These are phyloP conservation scores for Lysandra bellargus DNA, from an alignment of 2,888 invertebrate species.

Conservation along the genomic window DNA sequence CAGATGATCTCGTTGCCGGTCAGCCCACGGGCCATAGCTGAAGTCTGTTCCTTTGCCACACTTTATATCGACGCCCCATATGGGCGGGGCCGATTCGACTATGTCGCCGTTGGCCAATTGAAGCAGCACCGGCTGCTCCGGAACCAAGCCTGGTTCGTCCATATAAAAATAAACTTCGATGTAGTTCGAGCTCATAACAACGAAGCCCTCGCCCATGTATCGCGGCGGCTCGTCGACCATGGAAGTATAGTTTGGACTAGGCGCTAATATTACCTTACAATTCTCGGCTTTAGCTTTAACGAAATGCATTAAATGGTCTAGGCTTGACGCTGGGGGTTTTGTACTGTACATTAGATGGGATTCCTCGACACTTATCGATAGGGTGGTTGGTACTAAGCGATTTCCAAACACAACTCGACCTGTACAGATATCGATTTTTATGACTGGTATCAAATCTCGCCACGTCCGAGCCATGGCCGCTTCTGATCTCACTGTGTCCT, in stretches of 20 bases:
- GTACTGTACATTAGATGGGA: slow-evolving; percentile 97
- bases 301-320: slow-evolving; percentile 97
- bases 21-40: slow-evolving; percentile 99
- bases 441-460: slow-evolving; percentile 97
- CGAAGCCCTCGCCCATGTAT: slow-evolving; percentile 99
- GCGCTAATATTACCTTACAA: slow-evolving; percentile 96
- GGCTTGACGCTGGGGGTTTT: slow-evolving; percentile 94
- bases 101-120: slow-evolving; percentile 95
- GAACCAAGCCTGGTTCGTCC: slow-evolving; percentile 97
- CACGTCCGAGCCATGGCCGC: slow-evolving; percentile 94
- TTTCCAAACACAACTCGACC: slow-evolving; percentile 97
- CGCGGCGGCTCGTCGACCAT: slow-evolving; percentile 95
- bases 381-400: slow-evolving; percentile 94
- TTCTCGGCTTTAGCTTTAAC: slow-evolving; percentile 97
- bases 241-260: slow-evolving; percentile 96
- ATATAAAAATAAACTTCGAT: slow-evolving; percentile 97
- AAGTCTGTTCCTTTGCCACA: slow-evolving; percentile 97
- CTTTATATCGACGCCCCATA: slow-evolving; percentile 97
- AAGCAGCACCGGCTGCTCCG: slow-evolving; percentile 93
- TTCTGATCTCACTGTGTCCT: slow-evolving; percentile 83
- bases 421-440: slow-evolving; percentile 95
- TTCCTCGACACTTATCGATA: slow-evolving; percentile 95
- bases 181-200: slow-evolving; percentile 96
- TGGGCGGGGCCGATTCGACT: slow-evolving; percentile 95
- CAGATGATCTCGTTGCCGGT: slow-evolving; percentile 95